Base-by-base conservation (phyloP, 1,140 invertebrate species). In the Penaeus chinensis region DNA sequence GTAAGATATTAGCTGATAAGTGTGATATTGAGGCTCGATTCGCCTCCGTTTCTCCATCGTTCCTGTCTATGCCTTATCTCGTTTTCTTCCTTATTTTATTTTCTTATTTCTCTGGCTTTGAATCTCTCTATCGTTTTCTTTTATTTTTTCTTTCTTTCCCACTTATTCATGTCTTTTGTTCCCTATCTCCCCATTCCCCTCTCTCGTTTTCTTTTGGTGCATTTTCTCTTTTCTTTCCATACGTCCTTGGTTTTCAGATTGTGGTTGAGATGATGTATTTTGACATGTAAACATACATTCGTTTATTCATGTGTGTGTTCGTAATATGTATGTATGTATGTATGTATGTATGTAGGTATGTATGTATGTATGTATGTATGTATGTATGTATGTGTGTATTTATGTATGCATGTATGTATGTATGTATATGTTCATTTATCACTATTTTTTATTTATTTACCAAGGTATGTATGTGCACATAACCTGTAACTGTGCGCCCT, bases 351-450 rank as follows among this genome's bases (percentile, higher is more conserved):
- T 47, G 11, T 47, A 47, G 1, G 11, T 47, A 47, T 47, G 11
- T 47, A 47, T 47, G 11, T 47, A 47, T 47, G 11, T 47, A 13
- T 47, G 7, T 47, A 47, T 47, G 47, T 80, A 19, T n/a, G 18
- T 79, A 13, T 20, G 22, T n/a, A 3, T 24, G 32, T 19, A 37
- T 37, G 20, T 37, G 10, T 20, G 65, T 37, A 62, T 66, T 32
- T 69, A 13, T 66, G 32, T 82, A 11, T 37, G 62, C 69, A 13
- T 78, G 32, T 71, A 71, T 71, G 32, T 71, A 71, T 71, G 32
- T n/a, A 71, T 71, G 32, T n/a, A 71, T n/a, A 71, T 22, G 32
- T 71, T 24, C 7, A 71, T 71, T 24, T 71, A 71, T 71, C 5
- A n/a, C 8, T 71, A 71, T 71, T 11, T 71, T 71, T 24, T n/a